Conservation (phyloP, 2,113 vertebrate species). For the Podarcis muralis region DNA sequence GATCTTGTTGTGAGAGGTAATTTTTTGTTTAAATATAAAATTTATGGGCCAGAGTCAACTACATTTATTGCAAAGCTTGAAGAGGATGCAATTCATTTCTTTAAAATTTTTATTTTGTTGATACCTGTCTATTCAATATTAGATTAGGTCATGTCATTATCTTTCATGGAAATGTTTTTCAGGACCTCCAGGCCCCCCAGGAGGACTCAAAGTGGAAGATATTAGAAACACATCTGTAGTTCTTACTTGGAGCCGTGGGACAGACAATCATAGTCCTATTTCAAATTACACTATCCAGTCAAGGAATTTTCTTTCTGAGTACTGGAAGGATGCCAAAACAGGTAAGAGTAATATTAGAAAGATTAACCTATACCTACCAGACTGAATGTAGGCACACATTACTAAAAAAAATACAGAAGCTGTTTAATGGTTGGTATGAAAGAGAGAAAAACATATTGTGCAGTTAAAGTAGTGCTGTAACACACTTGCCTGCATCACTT, state of each 20-base stretch:
- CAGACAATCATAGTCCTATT: conserved; percentile 96
- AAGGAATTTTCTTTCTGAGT: conserved; percentile 80
- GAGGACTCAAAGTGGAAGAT: conserved; percentile 87
- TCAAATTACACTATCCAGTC: conserved; percentile 93
- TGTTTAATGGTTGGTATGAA: not conserved
- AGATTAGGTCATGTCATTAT: not conserved
- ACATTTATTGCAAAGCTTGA: not conserved
- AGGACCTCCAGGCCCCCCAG: conserved; percentile 96
- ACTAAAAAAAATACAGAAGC: not conserved
- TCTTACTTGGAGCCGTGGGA: conserved; percentile 92
- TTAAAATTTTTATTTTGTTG: not conserved
- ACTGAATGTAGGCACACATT: not conserved
- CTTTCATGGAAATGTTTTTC: conserved; percentile 38
- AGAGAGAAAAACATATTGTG: not conserved
- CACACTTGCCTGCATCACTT: too few relatives aligned
- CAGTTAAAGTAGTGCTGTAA: too few relatives aligned
- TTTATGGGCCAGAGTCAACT: too few relatives aligned
- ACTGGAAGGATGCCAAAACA: conserved; percentile 91
- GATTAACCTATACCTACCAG: not conserved
- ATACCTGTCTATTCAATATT: not conserved
- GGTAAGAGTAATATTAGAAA: conserved; percentile 73
- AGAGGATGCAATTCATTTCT: not conserved
- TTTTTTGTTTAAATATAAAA: not conserved
- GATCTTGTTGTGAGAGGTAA: conserved; percentile 94
- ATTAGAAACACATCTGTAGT: conserved; percentile 83